Evolutionary conservation across 2,888 invertebrate species (phyloP), one percentile per base, ranked within the genome.

Genomic region (Dicycla oo): DNA sequence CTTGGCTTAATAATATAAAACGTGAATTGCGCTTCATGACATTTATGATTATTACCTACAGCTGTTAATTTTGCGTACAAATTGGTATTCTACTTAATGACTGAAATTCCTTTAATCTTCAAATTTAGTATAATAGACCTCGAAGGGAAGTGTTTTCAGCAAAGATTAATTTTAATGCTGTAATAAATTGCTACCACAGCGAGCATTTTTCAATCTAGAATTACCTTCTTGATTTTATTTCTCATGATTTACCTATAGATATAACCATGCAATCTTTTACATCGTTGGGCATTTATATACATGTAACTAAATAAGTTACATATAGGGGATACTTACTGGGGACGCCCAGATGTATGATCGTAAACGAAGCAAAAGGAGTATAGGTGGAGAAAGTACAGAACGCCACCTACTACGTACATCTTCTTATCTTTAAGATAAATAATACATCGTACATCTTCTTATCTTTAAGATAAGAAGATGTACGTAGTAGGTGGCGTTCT

Each of bases 41-140:
- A 82, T 85, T 83, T 82, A 85, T 83, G 74, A 84, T 83, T 80
- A 84, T 85, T 66, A 73, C 74, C 51, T 65, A 62, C 65, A 84
- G 62, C 77, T 82, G 80, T 82, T 85, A 82, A 82, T 80, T 82
- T 77, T 65, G 54, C 61, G 45, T 58, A 56, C 57, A 78, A 70
- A 68, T 82, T 82, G 61, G 73, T 73, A 69, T 15, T 69, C 26
- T 15, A 60, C 53, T 53, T 70, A 82, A 82, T 72, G 69, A 69
- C 65, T 78, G 45, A 45, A 76, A 82, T 79, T 78, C 65, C 74
- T 76, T 66, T 79, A 76, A 84, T 81, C 82, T 66, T 68, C 58
- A 80, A 84, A 79, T 84, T 83, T 84, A 76, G 68, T 84, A 64
- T 73, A 71, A 83, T 81, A 58, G 74, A 72, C 69, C 34, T n/a